Base-by-base conservation (phyloP, 2,113 vertebrate species). In the Dendropsophus ebraccatus region DNA sequence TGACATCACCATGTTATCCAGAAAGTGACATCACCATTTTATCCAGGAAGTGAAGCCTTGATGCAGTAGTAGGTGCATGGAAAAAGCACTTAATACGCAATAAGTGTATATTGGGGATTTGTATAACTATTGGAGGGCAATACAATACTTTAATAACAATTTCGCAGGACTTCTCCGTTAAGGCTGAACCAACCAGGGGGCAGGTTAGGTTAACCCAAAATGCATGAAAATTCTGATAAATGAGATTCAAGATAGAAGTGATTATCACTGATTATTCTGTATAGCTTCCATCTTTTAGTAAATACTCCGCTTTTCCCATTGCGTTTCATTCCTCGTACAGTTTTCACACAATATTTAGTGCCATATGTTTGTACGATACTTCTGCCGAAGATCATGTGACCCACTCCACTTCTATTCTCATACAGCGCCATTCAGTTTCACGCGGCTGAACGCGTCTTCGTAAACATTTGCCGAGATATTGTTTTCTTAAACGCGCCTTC, bases 401-500 rank as follows among this genome's bases (percentile, higher is more conserved):
- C 30, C 62, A 32, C 0, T 32, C 62, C 28, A 9, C 56, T 3
- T 69, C 65, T 14, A 50, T 76, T 76, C 28, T 30, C 49, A 76
- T 25, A 54, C 17, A 77, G 50, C 50, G 10, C 17, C 28, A 78
- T 56, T 77, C 32, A 54, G 14, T 30, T 73, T n/a, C 12, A 10
- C 23, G 13, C 2, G 4, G 28, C 50, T 23, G 75, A 78, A 78
- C 35, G 2, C 7, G 16, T 30, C 78, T 65, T 37, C 21, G 37
- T 62, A 67, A 81, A 67, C 37, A 28, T 19, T 25, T 14, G 28
- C 52, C 25, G 12, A n/a, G n/a, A 72, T 83, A 72, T 70, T 69
- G 49, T 83, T 70, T 82, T 62, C 35, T 70, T 82, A 52, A 16
- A 72, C 23, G 60, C 16, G 9, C 28, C 52, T 45, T 52, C 25